Evolutionary conservation across 2,888 invertebrate species (phyloP).

Genomic region (Itoplectis maculator): DNA sequence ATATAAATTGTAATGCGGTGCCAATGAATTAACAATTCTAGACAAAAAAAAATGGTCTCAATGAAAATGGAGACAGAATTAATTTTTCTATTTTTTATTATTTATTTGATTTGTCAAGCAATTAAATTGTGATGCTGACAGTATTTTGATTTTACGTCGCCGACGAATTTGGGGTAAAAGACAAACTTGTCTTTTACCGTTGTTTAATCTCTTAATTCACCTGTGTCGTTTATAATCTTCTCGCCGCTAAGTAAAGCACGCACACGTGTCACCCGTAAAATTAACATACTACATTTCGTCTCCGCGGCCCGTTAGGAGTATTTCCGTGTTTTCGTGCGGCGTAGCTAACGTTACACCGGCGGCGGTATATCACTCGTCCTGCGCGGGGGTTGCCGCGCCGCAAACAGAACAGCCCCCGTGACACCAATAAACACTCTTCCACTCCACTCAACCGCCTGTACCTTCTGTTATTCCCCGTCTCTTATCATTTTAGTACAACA

Average conservation of each 20-base stretch:
- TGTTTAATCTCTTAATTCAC: background rate
- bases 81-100: background rate
- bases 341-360: conserved; percentile 30
- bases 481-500: conserved; percentile 41
- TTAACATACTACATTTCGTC: conserved; percentile 33
- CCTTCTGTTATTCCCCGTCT: conserved; percentile 14
- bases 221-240: background rate
- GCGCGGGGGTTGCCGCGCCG: conserved; percentile 29
- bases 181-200: background rate
- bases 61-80: background rate
- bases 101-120: background rate
- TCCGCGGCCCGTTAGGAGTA: conserved; percentile 24
- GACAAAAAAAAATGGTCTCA: background rate
- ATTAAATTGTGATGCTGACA: too few relatives aligned
- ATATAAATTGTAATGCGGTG: too few relatives aligned
- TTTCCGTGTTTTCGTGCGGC: conserved; percentile 52
- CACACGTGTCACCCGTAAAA: conserved; percentile 26
- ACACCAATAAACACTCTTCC: conserved; percentile 56
- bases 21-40: too few relatives aligned
- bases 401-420: conserved; percentile 32
- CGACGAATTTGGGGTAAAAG: background rate
- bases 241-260: background rate
- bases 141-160: background rate
- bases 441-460: conserved; percentile 1
- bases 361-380: conserved; percentile 27